phyloP scores from a whole-genome alignment of 2,797 vertebrate genomes.

The Cossypha heuglini region DNA sequence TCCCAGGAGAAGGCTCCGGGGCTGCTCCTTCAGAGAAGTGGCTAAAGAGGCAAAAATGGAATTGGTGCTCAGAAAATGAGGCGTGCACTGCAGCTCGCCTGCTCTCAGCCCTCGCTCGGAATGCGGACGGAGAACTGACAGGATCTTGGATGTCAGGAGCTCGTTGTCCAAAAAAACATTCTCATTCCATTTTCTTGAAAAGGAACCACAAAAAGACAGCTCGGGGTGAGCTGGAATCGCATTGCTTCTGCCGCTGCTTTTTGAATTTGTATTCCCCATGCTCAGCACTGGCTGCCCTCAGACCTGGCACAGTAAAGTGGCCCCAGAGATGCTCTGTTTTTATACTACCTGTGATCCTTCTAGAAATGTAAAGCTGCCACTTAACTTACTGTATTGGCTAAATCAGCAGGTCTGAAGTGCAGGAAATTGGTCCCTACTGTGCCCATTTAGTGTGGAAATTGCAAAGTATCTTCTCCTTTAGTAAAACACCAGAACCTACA shows the following conservation, averaged over 20 bases:
- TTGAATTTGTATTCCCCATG: conserved; percentile 75
- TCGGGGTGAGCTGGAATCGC: conserved; percentile 36
- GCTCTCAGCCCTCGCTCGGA: conserved; percentile 39
- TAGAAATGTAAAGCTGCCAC: conserved; percentile 72
- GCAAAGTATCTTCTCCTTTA: conserved; percentile 64
- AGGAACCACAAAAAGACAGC: conserved; percentile 72
- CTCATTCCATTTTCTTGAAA: conserved; percentile 74
- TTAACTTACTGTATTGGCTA: conserved; percentile 73
- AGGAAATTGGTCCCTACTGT: conserved; percentile 77
- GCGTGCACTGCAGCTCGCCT: conserved; percentile 40
- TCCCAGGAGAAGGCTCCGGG: conserved; percentile 66
- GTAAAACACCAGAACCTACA: conserved; percentile 52
- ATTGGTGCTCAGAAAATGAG: conserved; percentile 71
- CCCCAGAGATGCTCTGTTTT: conserved; percentile 57
- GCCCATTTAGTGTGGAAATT: conserved; percentile 66
- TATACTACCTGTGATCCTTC: conserved; percentile 73
- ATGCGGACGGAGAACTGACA: conserved; percentile 73
- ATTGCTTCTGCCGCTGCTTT: conserved; percentile 47
- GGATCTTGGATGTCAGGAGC: conserved; percentile 81
- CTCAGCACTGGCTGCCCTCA: conserved; percentile 14
- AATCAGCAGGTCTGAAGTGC: conserved; percentile 67
- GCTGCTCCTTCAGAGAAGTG: conserved; percentile 78
- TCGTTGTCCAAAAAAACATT: conserved; percentile 80
- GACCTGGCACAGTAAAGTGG: conserved; percentile 22
- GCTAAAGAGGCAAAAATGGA: conserved; percentile 80